Base-by-base conservation (phyloP, 2,113 vertebrate species). In the Dascyllus trimaculatus region DNA sequence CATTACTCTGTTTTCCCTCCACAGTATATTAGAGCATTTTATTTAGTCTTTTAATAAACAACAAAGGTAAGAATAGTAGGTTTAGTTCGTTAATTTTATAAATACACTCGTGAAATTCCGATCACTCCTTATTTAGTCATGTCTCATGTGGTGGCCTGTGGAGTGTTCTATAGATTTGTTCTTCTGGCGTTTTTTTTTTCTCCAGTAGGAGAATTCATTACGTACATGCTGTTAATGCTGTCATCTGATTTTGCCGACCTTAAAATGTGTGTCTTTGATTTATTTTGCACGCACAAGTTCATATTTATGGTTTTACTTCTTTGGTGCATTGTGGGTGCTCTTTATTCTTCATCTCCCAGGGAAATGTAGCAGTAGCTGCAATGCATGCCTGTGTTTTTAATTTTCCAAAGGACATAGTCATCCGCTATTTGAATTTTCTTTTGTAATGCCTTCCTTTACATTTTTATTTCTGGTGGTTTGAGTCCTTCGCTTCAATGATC, bases 401-500 rank as follows among this genome's bases (percentile, higher is more conserved):
- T n/a, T 52, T 4, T 0, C 18, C 11, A 6, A 2, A n/a, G 6
- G 24, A 32, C 51, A 40, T 32, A 8, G 11, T 73, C 26, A 75
- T 72, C 29, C 18, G 56, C 5, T 38, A 1, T 32, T 54, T 45
- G 25, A 48, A 19, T 32, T 85, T 61, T 14, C 6, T 61, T 63
- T 68, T 40, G 11, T 40, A 9, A 63, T 35, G 11, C 15, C 5
- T 63, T 22, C 5, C 21, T 76, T 56, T 78, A 80, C 15, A 40
- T 67, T 71, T 77, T 62, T 25, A 51, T 60, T 76, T 53, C 7
- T 29, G 68, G 53, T 78, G 71, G 38, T 66, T 57, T 51, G 57
- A 59, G 1, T 40, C 13, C 14, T 45, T 2, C 7, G 9, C 13
- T 60, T 22, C 17, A 2, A 35, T 2, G 11, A 43, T 65, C 10